Evolutionary conservation across 1,140 invertebrate genomes (phyloP).

Genomic region (Platorchestia sp.): DNA sequence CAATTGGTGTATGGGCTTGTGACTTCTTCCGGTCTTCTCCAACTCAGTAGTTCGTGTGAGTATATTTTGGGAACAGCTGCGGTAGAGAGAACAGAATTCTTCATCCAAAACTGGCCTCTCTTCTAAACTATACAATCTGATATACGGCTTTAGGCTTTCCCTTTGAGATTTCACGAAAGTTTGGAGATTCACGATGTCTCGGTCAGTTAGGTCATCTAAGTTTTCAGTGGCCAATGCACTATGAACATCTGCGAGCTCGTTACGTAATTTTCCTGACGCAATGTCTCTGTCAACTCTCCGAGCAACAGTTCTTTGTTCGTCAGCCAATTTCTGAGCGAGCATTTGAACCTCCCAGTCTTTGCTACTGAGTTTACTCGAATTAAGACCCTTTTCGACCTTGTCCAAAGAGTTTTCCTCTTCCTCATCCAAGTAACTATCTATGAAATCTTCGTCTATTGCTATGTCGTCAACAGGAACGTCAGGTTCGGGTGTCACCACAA

Average conservation of each 20-base stretch:
- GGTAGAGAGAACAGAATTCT: slow-evolving; percentile 65
- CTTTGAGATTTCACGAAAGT: slow-evolving; percentile 62
- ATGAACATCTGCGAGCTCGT: slow-evolving; percentile 64
- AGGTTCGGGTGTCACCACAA: slow-evolving; percentile 64
- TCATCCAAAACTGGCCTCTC: slow-evolving; percentile 64
- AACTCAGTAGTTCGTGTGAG: slow-evolving; percentile 61
- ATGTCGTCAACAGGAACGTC: slow-evolving; percentile 58
- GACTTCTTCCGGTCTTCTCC: slow-evolving; percentile 59
- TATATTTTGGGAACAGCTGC: slow-evolving; percentile 63
- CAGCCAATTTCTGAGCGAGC: slow-evolving; percentile 81
- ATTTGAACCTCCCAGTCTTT: slow-evolving; percentile 83
- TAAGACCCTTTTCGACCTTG: slow-evolving; percentile 60
- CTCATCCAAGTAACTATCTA: slow-evolving; percentile 71
- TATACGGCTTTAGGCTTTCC: slow-evolving; percentile 63
- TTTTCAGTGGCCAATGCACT: slow-evolving; percentile 66
- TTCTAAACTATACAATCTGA: slow-evolving; percentile 65
- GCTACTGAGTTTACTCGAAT: slow-evolving; percentile 72
- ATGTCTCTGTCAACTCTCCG: slow-evolving; percentile 64
- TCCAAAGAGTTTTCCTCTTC: slow-evolving; percentile 67
- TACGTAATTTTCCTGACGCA: slow-evolving; percentile 62
- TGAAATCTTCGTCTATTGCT: slow-evolving; percentile 69
- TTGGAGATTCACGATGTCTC: slow-evolving; percentile 62
- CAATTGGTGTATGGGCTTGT: slow-evolving; percentile 60
- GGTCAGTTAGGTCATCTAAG: slow-evolving; percentile 61
- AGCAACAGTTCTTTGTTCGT: slow-evolving; percentile 67